Evolutionary conservation across 2,888 invertebrate species (phyloP), one percentile per base, ranked within the genome.

Genomic region (Amorpha juglandis): DNA sequence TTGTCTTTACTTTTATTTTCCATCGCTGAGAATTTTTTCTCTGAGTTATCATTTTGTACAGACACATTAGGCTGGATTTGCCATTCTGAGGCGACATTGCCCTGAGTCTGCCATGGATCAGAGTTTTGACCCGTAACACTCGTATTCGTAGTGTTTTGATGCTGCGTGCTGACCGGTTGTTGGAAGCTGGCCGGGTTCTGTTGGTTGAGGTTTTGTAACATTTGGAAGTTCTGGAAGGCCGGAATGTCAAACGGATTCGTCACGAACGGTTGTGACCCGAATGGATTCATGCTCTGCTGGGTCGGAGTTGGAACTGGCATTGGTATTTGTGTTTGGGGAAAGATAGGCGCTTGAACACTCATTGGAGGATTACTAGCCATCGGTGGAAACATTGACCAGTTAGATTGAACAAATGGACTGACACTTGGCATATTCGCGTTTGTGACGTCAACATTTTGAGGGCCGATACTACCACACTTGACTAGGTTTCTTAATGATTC

Each of bases 401-500:
- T 48, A 1, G 53, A 7, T 16, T 64, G 53, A 7, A 48, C 6
- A 48, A 48, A 35, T 11, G 47, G 55, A 48, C 35, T 65, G 19
- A 38, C 8, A 12, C 12, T 48, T 48, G 58, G 1, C 14, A 47
- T n/a, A 35, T n/a, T 48, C 16, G 33, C 9, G n/a, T 50, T 33
- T 16, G 64, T 0, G n/a, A 21, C 33, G 47, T 1, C 38, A 9
- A 6, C 2, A 38, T 9, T 9, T 38, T 38, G 7, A 38, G 38
- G 6, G 7, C 7, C 6, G 38, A 9, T 9, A 48, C 63, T 68
- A 0, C 64, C 27, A 2, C 71, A 35, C 55, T 76, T 72, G n/a
- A n/a, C n/a, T 12, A 69, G 16, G n/a, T 66, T 62, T 63, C 74
- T 75, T 0, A 73, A 8, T 1, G 74, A 70, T 27, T 73, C 70